Evolutionary conservation across 2,797 vertebrate genomes (phyloP).

Genomic region (Potorous gilbertii): DNA sequence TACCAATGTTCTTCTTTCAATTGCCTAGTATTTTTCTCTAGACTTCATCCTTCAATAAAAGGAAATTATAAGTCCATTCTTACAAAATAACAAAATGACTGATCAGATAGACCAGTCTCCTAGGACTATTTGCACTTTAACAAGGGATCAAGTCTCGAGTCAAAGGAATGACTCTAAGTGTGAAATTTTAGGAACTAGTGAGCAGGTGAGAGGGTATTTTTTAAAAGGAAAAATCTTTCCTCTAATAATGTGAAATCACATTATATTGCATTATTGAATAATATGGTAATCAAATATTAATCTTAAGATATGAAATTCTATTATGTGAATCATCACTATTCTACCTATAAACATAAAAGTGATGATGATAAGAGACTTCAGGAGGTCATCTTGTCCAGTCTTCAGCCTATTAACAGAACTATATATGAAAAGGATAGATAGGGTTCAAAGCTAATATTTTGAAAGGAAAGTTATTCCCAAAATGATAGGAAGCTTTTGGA

Average conservation of each 20-base stretch:
- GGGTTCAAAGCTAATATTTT: background rate
- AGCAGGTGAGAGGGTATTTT: background rate
- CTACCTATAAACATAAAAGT: background rate
- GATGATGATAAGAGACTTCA: background rate
- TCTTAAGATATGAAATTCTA: background rate
- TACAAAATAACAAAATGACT: background rate
- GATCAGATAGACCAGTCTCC: background rate
- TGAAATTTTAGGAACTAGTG: background rate
- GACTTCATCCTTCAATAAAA: background rate
- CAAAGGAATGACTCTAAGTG: background rate
- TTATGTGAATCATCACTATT: background rate
- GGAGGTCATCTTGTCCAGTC: background rate
- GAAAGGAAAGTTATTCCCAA: background rate
- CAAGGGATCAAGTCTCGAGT: background rate
- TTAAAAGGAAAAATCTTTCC: background rate
- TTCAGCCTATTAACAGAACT: background rate
- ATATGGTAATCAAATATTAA: background rate
- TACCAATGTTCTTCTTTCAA: background rate
- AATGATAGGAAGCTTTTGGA: background rate
- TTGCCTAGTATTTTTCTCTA: background rate
- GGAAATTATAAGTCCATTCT: background rate
- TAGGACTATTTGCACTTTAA: background rate
- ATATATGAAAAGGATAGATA: background rate
- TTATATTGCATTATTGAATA: background rate
- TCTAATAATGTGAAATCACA: background rate